Conservation (phyloP, 2,113 vertebrate genomes). For the Dasyornis broadbenti region DNA sequence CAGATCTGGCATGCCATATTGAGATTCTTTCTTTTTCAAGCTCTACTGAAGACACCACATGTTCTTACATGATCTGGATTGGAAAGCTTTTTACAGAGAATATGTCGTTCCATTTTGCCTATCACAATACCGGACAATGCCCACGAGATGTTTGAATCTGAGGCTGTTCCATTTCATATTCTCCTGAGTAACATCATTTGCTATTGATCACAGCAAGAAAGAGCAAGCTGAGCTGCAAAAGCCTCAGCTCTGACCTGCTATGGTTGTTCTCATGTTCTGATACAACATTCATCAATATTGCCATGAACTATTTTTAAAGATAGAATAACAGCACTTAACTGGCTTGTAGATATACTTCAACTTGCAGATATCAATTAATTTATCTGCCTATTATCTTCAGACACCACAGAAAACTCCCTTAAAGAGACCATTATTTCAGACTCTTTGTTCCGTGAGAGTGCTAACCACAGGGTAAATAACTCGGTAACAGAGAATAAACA, state of each 20-base stretch:
- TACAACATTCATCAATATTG: background rate
- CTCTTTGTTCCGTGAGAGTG: background rate
- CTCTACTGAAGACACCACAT: background rate
- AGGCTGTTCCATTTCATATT: background rate
- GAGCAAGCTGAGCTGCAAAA: background rate
- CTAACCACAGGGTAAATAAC: constrained; percentile 5
- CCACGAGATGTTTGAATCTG: background rate
- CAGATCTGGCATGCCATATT: background rate
- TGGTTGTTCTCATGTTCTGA: background rate
- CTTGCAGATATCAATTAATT: background rate
- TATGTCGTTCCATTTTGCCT: background rate
- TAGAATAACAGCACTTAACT: background rate
- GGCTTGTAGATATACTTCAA: background rate
- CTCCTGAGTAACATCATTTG: background rate
- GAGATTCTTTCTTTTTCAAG: background rate
- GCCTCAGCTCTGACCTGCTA: background rate
- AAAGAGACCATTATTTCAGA: background rate
- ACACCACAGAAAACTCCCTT: background rate
- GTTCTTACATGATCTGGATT: background rate
- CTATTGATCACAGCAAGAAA: background rate
- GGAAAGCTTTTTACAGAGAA: background rate
- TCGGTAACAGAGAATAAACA: background rate
- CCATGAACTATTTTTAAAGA: background rate
- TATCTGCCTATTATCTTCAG: background rate
- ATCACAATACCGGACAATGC: background rate